Conservation (phyloP, 1,140 invertebrate genomes). For the Cyphomyrmex costatus region DNA sequence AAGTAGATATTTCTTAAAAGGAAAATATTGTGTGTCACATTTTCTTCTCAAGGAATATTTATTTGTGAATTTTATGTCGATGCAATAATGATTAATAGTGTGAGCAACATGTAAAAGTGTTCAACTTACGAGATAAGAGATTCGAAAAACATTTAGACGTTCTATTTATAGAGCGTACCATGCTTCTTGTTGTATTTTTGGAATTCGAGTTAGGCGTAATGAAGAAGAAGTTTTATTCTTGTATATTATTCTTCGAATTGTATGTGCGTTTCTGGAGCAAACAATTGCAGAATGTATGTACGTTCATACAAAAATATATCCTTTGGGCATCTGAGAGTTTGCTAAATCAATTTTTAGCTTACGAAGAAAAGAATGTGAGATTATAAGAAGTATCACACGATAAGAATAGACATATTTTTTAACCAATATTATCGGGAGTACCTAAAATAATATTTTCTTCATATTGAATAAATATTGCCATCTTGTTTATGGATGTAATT, state of each 20-base stretch:
- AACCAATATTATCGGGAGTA: not conserved
- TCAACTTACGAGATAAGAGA: not conserved
- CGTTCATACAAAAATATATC: constrained; percentile 19
- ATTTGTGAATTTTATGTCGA: constrained; percentile 3
- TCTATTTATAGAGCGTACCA: not conserved
- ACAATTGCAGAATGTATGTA: not conserved
- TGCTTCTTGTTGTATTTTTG: constrained; percentile 43
- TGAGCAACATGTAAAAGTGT: not conserved
- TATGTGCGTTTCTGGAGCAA: constrained; percentile 2
- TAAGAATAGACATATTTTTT: constrained; percentile 5
- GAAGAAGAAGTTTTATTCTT: not conserved
- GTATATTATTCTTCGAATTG: constrained; percentile 26
- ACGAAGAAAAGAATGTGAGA: not conserved
- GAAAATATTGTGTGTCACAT: not conserved
- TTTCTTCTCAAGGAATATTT: not conserved
- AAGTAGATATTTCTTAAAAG: too few relatives aligned
- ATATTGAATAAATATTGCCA: too few relatives aligned
- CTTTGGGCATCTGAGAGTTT: not conserved
- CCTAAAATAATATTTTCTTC: too few relatives aligned
- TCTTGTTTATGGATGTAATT: too few relatives aligned
- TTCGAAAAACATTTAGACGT: constrained; percentile 26
- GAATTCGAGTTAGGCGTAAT: not conserved
- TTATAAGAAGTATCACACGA: not conserved
- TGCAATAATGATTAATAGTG: not conserved
- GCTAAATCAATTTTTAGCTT: not conserved